Percentiles rank a stretch among this genome's conserved stretches.
Conservation (phyloP, 1,140 invertebrate species). For the Saccostrea glomerata region DNA sequence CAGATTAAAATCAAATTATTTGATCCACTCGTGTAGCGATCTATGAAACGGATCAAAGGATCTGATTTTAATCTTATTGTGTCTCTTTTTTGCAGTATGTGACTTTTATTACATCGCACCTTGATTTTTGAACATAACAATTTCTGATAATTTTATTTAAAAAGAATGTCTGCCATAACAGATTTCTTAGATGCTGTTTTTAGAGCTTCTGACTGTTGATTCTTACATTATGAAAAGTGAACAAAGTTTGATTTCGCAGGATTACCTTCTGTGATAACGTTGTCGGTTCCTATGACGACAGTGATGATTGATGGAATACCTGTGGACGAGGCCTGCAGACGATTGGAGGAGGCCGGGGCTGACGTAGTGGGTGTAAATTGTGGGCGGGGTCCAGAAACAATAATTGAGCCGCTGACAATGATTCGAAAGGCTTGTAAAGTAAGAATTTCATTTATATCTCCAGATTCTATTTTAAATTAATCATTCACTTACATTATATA, state of each 20-base stretch:
- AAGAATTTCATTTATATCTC: not conserved
- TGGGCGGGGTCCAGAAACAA: slow-evolving; percentile 63
- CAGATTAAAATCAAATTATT: too few species aligned
- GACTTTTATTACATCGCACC: too few species aligned
- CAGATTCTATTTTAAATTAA: too few species aligned
- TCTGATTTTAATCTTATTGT: too few species aligned
- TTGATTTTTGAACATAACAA: too few species aligned
- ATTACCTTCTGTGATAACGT: slow-evolving; percentile 61
- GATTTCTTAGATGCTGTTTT: too few species aligned
- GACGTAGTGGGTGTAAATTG: slow-evolving; percentile 71
- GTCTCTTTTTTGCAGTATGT: too few species aligned
- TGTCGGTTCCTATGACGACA: slow-evolving; percentile 42
- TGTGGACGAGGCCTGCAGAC: slow-evolving; percentile 59
- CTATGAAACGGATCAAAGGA: too few species aligned
- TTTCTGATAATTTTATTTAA: too few species aligned
- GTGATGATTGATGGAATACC: slow-evolving; percentile 53
- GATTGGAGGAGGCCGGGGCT: slow-evolving; percentile 65
- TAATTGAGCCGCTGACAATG: slow-evolving; percentile 61
- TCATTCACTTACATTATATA: too few species aligned
- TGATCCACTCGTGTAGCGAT: too few species aligned
- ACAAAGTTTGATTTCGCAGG: not conserved
- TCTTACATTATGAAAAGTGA: not conserved
- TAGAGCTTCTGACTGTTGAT: not conserved
- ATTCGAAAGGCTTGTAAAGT: slow-evolving; percentile 65
- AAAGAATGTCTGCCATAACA: too few species aligned